Conservation (phyloP, 1,140 invertebrate species). For the Polypedilum pembai region DNA sequence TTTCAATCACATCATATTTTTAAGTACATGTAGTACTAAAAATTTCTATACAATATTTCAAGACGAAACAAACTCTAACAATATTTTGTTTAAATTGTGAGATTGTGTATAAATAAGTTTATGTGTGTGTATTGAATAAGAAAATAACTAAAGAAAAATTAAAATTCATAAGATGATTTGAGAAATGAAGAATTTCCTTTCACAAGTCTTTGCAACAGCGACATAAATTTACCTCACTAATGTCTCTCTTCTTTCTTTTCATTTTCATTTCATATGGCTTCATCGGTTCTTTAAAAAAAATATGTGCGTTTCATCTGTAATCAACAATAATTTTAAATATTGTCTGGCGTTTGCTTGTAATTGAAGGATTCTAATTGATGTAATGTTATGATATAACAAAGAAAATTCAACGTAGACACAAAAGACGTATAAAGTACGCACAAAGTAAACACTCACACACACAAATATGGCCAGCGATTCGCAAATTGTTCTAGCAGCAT, state of each 20-base stretch:
- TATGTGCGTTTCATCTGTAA: not conserved
- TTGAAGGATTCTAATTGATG: not conserved
- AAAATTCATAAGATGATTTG: conserved; percentile 19
- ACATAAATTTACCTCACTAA: not conserved
- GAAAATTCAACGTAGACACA: no score
- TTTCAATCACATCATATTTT: conserved; percentile 5
- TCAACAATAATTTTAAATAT: not conserved
- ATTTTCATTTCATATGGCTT: conserved; percentile 7
- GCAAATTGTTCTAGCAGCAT: conserved; percentile 73
- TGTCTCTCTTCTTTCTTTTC: not conserved
- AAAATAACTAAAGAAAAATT: not conserved
- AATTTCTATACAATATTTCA: no score
- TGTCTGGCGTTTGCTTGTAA: not conserved
- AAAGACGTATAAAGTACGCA: no score
- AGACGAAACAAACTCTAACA: no score
- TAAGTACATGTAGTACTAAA: not conserved
- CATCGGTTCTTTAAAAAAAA: not conserved
- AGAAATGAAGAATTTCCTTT: conserved; percentile 18
- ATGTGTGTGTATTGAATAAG: not conserved
- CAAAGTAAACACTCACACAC: not conserved
- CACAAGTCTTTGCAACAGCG: conserved; percentile 10
- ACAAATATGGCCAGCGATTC: conserved; percentile 58
- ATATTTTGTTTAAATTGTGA: not conserved
- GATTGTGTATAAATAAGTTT: not conserved
- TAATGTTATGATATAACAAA: not conserved